Evolutionary conservation across 2,797 vertebrate species (phyloP).

Genomic region (Melanotaenia pygmaea): DNA sequence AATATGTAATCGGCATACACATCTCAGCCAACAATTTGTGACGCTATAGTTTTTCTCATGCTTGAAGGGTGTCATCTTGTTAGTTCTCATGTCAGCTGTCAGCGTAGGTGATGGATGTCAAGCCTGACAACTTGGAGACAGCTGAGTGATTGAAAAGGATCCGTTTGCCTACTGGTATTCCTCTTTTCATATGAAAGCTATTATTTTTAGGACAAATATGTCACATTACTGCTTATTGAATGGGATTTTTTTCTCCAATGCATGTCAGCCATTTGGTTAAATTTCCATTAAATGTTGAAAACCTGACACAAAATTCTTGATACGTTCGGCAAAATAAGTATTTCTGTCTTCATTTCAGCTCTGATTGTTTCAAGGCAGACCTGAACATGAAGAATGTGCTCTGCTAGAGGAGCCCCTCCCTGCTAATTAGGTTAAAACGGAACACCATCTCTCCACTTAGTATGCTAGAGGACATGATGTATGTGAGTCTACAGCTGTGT

Average conservation of each 20-base stretch:
- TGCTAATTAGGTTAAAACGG: constrained; percentile 61
- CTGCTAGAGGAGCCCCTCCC: constrained; percentile 56
- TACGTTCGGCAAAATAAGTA: background rate
- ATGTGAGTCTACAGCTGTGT: constrained; percentile 5
- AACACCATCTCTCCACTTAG: constrained; percentile 65
- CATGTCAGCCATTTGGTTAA: too few relatives aligned
- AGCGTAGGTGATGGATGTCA: constrained; percentile 14
- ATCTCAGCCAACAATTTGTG: constrained; percentile 13
- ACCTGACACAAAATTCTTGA: background rate
- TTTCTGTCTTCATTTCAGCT: constrained; percentile 3
- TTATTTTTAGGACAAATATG: background rate
- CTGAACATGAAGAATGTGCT: constrained; percentile 25
- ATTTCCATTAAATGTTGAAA: background rate
- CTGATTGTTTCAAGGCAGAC: background rate
- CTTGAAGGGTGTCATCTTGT: constrained; percentile 19
- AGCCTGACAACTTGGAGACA: constrained; percentile 9
- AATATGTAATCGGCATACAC: constrained; percentile 23
- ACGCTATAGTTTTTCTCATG: constrained; percentile 20
- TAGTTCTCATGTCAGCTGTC: constrained; percentile 37
- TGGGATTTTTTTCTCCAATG: too few relatives aligned
- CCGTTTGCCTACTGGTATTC: background rate
- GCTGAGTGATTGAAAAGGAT: background rate
- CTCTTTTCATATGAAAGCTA: background rate
- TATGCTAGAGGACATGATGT: constrained; percentile 25
- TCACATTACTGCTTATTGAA: background rate